phyloP scores from a whole-genome alignment of 2,797 vertebrate species.

The Cryptoprocta ferox region DNA sequence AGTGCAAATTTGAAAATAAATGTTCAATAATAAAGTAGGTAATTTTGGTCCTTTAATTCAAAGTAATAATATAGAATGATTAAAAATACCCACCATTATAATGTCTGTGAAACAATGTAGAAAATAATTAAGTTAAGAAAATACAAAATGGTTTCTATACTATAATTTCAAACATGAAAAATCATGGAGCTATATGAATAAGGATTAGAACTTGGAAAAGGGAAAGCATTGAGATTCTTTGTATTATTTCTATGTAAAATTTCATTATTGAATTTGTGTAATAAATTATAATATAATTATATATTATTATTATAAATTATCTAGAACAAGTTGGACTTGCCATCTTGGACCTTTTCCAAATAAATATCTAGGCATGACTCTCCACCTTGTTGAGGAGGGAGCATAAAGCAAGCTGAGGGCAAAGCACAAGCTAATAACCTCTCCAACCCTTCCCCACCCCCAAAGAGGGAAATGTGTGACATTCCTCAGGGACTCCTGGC shows the following conservation, averaged over 20 bases:
- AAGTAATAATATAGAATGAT: neutral
- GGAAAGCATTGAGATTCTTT: neutral
- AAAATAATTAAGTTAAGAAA: conserved; percentile 1
- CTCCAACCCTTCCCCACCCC: no score
- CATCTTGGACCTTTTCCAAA: neutral
- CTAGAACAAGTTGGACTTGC: neutral
- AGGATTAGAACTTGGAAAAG: conserved; percentile 19
- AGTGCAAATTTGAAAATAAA: conserved; percentile 18
- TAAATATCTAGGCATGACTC: neutral
- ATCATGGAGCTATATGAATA: neutral
- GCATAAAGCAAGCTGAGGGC: no score
- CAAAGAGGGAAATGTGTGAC: no score
- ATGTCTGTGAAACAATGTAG: neutral
- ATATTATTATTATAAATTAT: neutral
- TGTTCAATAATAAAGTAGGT: neutral
- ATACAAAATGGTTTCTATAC: neutral
- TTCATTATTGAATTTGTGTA: neutral
- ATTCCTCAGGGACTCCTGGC: no score
- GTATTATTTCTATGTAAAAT: neutral
- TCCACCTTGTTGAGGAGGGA: neutral
- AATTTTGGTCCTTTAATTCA: conserved; percentile 10
- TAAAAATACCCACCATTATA: neutral
- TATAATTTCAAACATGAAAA: conserved; percentile 2
- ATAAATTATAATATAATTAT: neutral
- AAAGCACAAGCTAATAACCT: no score